Evolutionary conservation across 2,113 vertebrate genomes (phyloP).

Genomic region (Brevimyrus niger): DNA sequence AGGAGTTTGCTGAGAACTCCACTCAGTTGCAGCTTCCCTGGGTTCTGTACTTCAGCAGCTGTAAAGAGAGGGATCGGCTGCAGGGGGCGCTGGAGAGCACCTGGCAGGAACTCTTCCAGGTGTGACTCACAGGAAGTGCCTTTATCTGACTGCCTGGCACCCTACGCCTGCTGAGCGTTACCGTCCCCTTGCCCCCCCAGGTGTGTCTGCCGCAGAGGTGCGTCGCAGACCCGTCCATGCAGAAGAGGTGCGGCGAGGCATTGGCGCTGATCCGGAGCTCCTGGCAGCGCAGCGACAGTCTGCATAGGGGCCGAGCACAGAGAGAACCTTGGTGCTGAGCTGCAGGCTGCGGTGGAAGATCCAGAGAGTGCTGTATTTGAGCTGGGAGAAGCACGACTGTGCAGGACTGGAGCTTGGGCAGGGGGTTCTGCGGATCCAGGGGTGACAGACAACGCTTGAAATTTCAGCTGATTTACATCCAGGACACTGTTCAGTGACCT

Average conservation of each 20-base stretch:
- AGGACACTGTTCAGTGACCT: not conserved
- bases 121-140: slow-evolving; percentile 31
- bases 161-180: not conserved
- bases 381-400: not conserved
- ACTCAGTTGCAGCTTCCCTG: slow-evolving; percentile 74
- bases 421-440: not conserved
- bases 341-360: not conserved
- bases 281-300: slow-evolving; percentile 93
- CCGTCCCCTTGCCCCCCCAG: slow-evolving; percentile 30
- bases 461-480: not conserved
- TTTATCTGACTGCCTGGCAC: too few relatives aligned
- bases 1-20: slow-evolving; percentile 83
- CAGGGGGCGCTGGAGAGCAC: slow-evolving; percentile 56
- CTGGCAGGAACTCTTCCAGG: slow-evolving; percentile 83
- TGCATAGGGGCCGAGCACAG: slow-evolving; percentile 80
- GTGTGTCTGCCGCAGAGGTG: slow-evolving; percentile 53
- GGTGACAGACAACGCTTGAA: not conserved
- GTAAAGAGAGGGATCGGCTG: slow-evolving; percentile 79
- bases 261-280: slow-evolving; percentile 77
- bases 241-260: slow-evolving; percentile 80
- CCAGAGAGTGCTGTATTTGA: not conserved
- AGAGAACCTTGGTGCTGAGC: slow-evolving; percentile 87
- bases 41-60: slow-evolving; percentile 88
- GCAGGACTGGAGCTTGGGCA: not conserved
- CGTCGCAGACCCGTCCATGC: slow-evolving; percentile 46